Evolutionary conservation across 2,797 vertebrate genomes (phyloP).

Genomic region (Centroberyx gerrardi): DNA sequence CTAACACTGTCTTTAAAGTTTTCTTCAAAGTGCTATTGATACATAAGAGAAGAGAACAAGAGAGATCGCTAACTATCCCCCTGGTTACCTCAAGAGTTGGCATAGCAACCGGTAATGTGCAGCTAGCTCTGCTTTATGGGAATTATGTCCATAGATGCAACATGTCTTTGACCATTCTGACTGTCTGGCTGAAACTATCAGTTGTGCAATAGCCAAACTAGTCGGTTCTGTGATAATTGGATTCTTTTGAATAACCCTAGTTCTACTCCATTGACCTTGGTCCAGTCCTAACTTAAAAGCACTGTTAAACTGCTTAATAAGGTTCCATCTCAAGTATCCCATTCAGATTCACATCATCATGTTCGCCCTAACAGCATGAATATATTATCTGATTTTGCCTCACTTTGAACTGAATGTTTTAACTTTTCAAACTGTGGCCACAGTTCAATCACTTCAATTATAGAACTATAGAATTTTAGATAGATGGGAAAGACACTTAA

Average conservation of each 20-base stretch:
- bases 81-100: no score
- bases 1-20: no score
- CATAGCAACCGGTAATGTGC: no score
- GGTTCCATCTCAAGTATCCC: slow-evolving; percentile 51
- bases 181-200: not conserved
- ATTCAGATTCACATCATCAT: slow-evolving; percentile 68
- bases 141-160: no score
- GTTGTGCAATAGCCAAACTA: not conserved
- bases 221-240: not conserved
- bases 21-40: no score
- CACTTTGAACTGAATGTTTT: slow-evolving; percentile 55
- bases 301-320: slow-evolving; percentile 63
- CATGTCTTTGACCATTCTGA: not conserved
- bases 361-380: slow-evolving; percentile 58
- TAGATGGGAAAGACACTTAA: not conserved
- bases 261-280: not conserved
- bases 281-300: slow-evolving; percentile 43
- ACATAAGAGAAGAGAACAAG: no score
- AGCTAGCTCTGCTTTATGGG: no score
- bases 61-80: no score
- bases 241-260: not conserved
- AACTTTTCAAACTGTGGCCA: slow-evolving; percentile 54
- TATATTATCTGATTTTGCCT: slow-evolving; percentile 66
- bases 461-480: slow-evolving; percentile 3
- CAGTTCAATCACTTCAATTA: slow-evolving; percentile 44